Evolutionary conservation across 1,140 invertebrate species (phyloP).

Genomic region (Eurosta solidaginis): DNA sequence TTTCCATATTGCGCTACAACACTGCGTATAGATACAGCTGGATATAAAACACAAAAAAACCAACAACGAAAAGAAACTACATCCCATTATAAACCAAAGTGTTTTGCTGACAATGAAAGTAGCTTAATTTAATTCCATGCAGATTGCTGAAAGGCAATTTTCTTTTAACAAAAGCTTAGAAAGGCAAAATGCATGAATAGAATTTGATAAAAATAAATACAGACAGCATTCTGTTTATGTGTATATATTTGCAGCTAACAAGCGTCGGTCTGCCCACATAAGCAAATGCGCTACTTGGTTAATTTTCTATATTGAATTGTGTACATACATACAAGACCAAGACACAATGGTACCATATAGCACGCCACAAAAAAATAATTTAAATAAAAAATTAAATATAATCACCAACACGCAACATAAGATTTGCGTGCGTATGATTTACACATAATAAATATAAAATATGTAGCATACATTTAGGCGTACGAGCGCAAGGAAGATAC

Average conservation of each 20-base stretch:
- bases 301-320: too few relatives aligned
- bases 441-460: background rate
- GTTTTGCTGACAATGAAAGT: background rate
- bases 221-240: too few relatives aligned
- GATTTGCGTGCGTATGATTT: background rate
- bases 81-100: background rate
- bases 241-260: too few relatives aligned
- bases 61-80: background rate
- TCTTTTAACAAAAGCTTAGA: too few relatives aligned
- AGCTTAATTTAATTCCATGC: background rate
- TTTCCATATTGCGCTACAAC: too few relatives aligned
- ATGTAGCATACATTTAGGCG: background rate
- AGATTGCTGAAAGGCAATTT: background rate
- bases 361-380: conserved; percentile 12
- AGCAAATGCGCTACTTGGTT: too few relatives aligned
- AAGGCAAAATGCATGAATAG: too few relatives aligned
- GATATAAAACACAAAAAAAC: background rate
- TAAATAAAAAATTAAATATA: too few relatives aligned
- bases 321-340: background rate
- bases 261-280: too few relatives aligned
- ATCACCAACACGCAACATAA: background rate
- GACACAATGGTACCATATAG: background rate
- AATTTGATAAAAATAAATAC: too few relatives aligned
- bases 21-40: background rate
- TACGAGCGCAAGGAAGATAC: background rate